Base-by-base conservation (phyloP, 2,888 invertebrate genomes). In the Zaprionus lineosus region DNA sequence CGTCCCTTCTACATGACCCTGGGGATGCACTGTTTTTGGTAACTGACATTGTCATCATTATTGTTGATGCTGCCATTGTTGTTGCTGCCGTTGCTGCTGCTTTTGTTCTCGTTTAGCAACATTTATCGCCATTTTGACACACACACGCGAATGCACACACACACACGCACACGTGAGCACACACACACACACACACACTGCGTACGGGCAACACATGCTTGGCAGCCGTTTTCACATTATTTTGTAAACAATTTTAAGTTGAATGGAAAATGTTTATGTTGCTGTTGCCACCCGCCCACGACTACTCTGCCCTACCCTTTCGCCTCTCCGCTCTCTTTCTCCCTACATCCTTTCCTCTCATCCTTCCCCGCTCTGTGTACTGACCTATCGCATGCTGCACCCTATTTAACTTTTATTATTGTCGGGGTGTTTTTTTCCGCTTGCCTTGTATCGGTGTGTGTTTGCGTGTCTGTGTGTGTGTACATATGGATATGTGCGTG, bases 251-350 rank as follows among this genome's bases (percentile, higher is more conserved):
- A 73, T 81, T 81, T 81, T 75, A 83, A 85, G 70, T 73, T 81
- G 75, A 84, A 81, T 81, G 83, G 85, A 83, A 79, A 84, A 75
- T 78, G 79, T 84, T 85, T 84, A 84, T 78, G 73, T 61, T 81
- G 57, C 61, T 39, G 26, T 39, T 68, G 48, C 31, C 24, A 47
- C 28, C 14, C n/a, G n/a, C n/a, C n/a, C n/a, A n/a, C n/a, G n/a
- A n/a, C n/a, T n/a, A 31, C 14, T 40, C 28, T 6, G 55, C 8
- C 2, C 26, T 28, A 3, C 19, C 3, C 9, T 33, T 33, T 5
- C 18, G 33, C 19, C 34, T 26, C 33, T 43, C 15, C 9, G 16
- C 26, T n/a, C 14, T 61, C 15, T 21, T 19, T 33, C 26, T 24
- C 16, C 24, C 16, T 28, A 12, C 14, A 7, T 21, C n/a, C 9